phyloP scores from a whole-genome alignment of 2,113 vertebrate species.

The Neomonachus schauinslandi region DNA sequence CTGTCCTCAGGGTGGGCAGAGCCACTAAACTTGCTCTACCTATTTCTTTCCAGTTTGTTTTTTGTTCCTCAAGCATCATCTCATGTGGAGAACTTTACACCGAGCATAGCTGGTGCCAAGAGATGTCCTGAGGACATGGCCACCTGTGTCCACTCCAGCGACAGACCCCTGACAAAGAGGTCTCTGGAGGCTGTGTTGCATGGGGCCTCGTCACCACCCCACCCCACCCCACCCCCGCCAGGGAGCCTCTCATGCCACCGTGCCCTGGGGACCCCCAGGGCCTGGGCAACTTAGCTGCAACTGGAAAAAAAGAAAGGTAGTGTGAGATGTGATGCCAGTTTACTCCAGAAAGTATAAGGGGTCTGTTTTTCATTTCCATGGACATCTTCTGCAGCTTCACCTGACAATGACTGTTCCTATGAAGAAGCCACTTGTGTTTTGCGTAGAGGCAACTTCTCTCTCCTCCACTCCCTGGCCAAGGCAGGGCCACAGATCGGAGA shows the following conservation, averaged over 20 bases:
- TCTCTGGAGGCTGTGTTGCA: conserved; percentile 79
- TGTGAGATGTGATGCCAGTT: conserved; percentile 37
- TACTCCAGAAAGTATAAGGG: conserved; percentile 57
- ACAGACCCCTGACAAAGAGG: conserved; percentile 79
- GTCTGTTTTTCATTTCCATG: conserved; percentile 77
- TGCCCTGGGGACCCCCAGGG: conserved; percentile 66
- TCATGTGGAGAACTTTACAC: conserved; percentile 87
- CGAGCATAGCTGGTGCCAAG: conserved; percentile 77
- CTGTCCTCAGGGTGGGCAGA: conserved; percentile 97
- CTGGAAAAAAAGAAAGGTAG: conserved; percentile 59
- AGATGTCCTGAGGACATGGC: conserved; percentile 80
- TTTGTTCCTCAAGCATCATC: conserved; percentile 85
- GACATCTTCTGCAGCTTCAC: conserved; percentile 74
- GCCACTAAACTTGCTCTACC: conserved; percentile 94
- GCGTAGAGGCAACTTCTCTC: conserved; percentile 70
- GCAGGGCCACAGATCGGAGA: conserved; percentile 40
- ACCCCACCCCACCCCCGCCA: conserved; percentile 28
- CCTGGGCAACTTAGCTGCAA: conserved; percentile 57
- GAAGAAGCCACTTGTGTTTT: conserved; percentile 78
- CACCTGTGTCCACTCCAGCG: conserved; percentile 78
- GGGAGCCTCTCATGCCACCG: conserved; percentile 27
- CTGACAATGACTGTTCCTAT: conserved; percentile 72
- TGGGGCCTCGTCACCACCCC: conserved; percentile 21
- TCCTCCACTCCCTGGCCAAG: neutral
- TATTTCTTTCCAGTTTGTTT: conserved; percentile 92